Evolutionary conservation across 2,797 vertebrate species (phyloP).

Genomic region (Galaxias olidus): DNA sequence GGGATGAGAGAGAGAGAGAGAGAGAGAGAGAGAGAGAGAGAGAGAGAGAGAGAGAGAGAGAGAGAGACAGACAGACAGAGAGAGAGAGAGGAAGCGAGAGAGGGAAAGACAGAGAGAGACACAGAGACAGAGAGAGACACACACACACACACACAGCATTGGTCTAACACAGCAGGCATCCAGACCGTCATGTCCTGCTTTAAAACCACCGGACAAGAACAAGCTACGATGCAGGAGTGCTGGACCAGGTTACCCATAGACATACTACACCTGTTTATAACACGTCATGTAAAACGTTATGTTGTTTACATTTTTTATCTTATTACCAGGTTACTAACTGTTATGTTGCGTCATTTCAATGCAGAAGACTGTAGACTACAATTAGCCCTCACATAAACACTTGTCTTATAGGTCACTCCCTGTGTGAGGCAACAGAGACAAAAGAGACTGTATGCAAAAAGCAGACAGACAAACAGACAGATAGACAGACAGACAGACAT

Average conservation of each 20-base stretch:
- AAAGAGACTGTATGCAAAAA: slow-evolving; percentile 3
- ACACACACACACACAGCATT: not conserved
- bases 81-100: not conserved
- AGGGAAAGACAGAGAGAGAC: slow-evolving; percentile 4
- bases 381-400: too few relatives aligned
- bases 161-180: too few relatives aligned
- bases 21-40: not conserved
- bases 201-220: too few relatives aligned
- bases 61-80: not conserved
- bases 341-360: too few relatives aligned
- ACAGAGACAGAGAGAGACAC: not conserved
- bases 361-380: too few relatives aligned
- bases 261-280: too few relatives aligned
- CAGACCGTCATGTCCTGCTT: too few relatives aligned
- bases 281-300: too few relatives aligned
- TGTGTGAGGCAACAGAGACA: not conserved
- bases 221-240: too few relatives aligned
- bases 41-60: not conserved
- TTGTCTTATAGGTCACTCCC: not conserved
- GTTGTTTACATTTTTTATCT: too few relatives aligned
- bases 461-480: slow-evolving; percentile 6
- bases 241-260: too few relatives aligned
- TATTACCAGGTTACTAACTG: too few relatives aligned
- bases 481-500: slow-evolving; percentile 10
- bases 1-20: not conserved